Percentiles rank a stretch among this genome's conserved stretches.
These are phyloP conservation scores for Hylaeus anthracinus DNA, from an alignment of 1,140 invertebrate species.

Conservation along the genomic window DNA sequence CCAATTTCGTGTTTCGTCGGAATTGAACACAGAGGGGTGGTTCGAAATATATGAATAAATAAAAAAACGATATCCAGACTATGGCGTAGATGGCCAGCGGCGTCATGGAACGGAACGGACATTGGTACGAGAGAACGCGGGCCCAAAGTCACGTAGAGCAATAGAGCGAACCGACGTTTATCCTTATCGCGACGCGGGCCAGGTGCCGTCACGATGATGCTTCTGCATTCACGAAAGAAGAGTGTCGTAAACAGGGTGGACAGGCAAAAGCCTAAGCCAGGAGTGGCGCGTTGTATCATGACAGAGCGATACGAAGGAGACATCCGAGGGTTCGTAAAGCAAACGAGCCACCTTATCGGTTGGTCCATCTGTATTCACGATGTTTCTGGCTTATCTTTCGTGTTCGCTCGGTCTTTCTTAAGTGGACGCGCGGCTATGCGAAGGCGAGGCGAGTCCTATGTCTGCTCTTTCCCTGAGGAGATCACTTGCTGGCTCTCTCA, in stretches of 20 bases:
- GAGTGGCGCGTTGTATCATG: background rate
- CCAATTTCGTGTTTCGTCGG: background rate
- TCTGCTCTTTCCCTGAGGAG: conserved; percentile 30
- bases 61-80: background rate
- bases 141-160: background rate
- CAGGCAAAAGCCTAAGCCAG: conserved; percentile 41
- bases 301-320: conserved; percentile 37
- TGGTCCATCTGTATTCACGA: conserved; percentile 75
- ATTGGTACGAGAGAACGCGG: background rate
- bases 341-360: conserved; percentile 66
- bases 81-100: background rate
- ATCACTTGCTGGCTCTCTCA: conserved; percentile 45
- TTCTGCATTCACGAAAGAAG: conserved; percentile 28
- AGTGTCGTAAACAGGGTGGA: conserved; percentile 14
- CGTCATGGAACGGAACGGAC: no score
- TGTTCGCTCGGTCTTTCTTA: conserved; percentile 25
- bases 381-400: conserved; percentile 68
- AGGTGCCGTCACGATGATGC: conserved; percentile 3
- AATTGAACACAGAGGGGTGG: background rate
- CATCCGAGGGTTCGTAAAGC: conserved; percentile 54
- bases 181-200: conserved; percentile 13
- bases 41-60: background rate
- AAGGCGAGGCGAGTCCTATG: background rate
- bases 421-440: background rate
- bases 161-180: background rate